phyloP scores from a whole-genome alignment of 2,113 vertebrate species.

The Quiscalus mexicanus region DNA sequence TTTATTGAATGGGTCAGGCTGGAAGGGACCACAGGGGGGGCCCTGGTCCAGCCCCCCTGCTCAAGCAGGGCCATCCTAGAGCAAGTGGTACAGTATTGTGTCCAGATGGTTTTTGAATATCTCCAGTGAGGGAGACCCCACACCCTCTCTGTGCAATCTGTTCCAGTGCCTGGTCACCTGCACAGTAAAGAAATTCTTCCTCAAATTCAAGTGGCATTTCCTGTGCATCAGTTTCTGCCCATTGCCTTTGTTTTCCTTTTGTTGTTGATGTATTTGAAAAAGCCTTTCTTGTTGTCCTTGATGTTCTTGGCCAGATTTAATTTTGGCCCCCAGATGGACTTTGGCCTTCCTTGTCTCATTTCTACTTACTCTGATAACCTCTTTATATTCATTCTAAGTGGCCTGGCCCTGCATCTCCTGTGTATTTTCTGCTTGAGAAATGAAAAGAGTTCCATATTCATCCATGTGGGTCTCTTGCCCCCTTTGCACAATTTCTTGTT shows the following conservation, averaged over 20 bases:
- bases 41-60: background rate
- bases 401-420: background rate
- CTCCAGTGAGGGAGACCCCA: background rate
- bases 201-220: background rate
- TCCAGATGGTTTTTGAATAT: background rate
- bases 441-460: background rate
- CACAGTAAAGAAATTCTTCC: background rate
- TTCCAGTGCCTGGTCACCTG: background rate
- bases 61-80: background rate
- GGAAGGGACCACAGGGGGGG: background rate
- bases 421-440: background rate
- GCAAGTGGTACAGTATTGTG: background rate
- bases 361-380: background rate
- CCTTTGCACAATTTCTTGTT: background rate
- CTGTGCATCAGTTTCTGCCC: background rate
- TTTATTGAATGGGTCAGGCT: background rate
- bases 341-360: background rate
- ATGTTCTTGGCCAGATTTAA: background rate
- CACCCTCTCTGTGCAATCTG: background rate
- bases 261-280: background rate
- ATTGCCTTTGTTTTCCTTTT: background rate
- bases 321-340: background rate
- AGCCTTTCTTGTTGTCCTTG: background rate
- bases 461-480: background rate
- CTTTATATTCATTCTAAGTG: background rate